Evolutionary conservation across 2,797 vertebrate species (phyloP).

Genomic region (Notamacropus eugenii): DNA sequence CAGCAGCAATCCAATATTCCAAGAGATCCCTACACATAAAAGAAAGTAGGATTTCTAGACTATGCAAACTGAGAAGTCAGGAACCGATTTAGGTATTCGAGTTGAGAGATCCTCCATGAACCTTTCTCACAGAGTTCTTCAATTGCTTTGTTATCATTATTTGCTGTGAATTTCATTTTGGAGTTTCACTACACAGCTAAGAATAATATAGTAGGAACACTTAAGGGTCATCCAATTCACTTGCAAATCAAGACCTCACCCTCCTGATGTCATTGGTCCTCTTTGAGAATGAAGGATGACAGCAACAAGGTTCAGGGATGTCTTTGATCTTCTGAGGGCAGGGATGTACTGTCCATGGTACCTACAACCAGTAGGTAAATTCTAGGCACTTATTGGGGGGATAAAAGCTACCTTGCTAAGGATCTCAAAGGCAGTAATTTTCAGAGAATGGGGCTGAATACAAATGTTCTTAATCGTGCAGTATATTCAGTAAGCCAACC

Average conservation of each 20-base stretch:
- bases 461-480: not conserved
- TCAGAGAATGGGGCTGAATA: not conserved
- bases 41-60: conserved; percentile 40
- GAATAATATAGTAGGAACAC: not conserved
- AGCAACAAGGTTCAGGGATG: not conserved
- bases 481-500: not conserved
- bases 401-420: not conserved
- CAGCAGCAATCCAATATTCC: not conserved
- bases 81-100: not conserved
- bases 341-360: not conserved
- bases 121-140: not conserved
- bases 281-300: not conserved
- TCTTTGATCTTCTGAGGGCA: not conserved
- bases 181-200: not conserved
- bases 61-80: not conserved
- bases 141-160: not conserved
- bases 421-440: not conserved
- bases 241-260: not conserved
- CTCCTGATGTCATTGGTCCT: not conserved
- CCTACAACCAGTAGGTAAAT: not conserved
- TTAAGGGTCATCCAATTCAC: not conserved
- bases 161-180: not conserved
- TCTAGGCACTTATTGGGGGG: not conserved
- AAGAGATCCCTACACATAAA: conserved; percentile 18
- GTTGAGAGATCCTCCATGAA: conserved; percentile 27